A percentile compares a stretch with the other conserved stretches of the same genome.
phyloP scores from a whole-genome alignment of 2,888 invertebrate genomes.

The Rotaria macrura region DNA sequence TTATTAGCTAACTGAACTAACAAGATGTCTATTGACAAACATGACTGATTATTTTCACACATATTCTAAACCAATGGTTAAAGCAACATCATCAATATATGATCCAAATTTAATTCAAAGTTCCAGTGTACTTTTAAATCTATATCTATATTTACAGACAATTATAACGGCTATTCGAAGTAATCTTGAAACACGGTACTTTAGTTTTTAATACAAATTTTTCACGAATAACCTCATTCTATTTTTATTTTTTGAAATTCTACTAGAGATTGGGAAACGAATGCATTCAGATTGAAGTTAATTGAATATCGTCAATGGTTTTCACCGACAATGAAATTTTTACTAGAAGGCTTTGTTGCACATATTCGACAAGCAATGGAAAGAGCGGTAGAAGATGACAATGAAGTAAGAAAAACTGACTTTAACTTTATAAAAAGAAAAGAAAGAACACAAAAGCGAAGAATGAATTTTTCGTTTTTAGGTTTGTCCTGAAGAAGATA shows the following conservation, averaged over 20 bases:
- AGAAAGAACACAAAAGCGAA: no score
- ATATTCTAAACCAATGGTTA: background rate
- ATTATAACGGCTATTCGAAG: background rate
- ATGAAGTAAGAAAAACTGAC: background rate
- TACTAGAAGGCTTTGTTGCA: constrained; percentile 18
- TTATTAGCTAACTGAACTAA: background rate
- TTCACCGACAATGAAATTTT: background rate
- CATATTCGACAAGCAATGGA: background rate
- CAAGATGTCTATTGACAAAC: background rate
- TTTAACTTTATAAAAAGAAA: background rate
- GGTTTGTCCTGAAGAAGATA: background rate
- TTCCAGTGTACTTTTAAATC: background rate
- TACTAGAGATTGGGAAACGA: background rate
- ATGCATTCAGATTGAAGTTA: background rate
- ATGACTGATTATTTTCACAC: background rate
- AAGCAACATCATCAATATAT: background rate
- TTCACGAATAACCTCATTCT: no score
- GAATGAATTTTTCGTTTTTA: background rate
- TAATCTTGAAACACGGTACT: background rate
- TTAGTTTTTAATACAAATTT: no score
- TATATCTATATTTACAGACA: background rate
- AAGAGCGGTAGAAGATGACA: background rate
- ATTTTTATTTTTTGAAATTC: background rate
- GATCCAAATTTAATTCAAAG: constrained; percentile 1
- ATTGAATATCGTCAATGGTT: constrained; percentile 11